A percentile compares a stretch with the other conserved stretches of the same genome.
Evolutionary conservation across 2,888 invertebrate genomes (phyloP).

Genomic region (Drosophila antonietae): DNA sequence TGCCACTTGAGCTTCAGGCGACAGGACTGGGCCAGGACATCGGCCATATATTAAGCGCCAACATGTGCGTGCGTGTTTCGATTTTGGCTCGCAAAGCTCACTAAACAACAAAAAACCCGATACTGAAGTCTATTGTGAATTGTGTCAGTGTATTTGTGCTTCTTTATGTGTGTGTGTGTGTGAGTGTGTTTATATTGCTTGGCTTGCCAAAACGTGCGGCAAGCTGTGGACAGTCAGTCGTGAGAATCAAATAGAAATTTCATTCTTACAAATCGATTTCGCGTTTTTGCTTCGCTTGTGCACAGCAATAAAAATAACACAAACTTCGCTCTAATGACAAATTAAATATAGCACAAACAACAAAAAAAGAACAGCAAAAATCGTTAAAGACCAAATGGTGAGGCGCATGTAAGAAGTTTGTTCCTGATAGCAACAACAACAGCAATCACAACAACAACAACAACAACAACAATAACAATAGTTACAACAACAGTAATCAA

Average conservation of each 20-base stretch:
- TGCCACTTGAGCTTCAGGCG: constrained; percentile 40
- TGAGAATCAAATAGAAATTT: constrained; percentile 61
- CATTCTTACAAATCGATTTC: constrained; percentile 71
- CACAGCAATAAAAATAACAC: constrained; percentile 60
- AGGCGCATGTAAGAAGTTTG: constrained; percentile 65
- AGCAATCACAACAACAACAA: constrained; percentile 39
- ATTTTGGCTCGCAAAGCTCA: constrained; percentile 42
- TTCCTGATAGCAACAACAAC: constrained; percentile 56
- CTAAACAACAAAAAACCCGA: constrained; percentile 47
- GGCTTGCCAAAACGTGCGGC: constrained; percentile 61
- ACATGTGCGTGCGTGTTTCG: constrained; percentile 68
- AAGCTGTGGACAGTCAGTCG: constrained; percentile 43
- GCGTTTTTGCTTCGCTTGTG: constrained; percentile 23
- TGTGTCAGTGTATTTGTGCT: constrained; percentile 8
- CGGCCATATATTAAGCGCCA: constrained; percentile 25
- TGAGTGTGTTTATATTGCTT: constrained; percentile 60
- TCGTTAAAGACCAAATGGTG: constrained; percentile 45
- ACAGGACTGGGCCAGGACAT: constrained; percentile 35
- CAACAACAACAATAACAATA: constrained; percentile 50
- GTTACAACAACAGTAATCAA: constrained; percentile 39
- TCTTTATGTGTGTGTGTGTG: constrained; percentile 13
- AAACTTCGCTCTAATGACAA: constrained; percentile 75
- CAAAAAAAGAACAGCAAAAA: constrained; percentile 27
- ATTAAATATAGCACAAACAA: constrained; percentile 74
- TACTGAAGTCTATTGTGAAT: constrained; percentile 37